These are phyloP conservation scores for Martes martes DNA, from an alignment of 2,113 vertebrate species.

Conservation along the genomic window DNA sequence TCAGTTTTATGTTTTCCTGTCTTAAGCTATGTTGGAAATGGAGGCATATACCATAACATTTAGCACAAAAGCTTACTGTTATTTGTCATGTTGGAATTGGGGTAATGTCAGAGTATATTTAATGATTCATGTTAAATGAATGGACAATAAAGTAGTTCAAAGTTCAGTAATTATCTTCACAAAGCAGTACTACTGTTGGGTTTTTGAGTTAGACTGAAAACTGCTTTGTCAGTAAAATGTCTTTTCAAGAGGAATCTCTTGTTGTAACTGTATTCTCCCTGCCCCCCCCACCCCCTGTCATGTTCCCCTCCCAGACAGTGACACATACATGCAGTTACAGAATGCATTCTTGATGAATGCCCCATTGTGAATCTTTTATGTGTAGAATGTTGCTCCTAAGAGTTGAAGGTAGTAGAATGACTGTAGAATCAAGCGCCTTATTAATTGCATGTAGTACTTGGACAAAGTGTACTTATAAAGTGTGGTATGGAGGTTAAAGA, in stretches of 20 bases:
- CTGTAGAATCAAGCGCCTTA: slow-evolving; percentile 24
- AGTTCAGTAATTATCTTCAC: slow-evolving; percentile 64
- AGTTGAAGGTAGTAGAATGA: background rate
- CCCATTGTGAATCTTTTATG: background rate
- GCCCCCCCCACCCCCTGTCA: background rate
- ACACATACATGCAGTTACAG: background rate
- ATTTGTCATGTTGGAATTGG: slow-evolving; percentile 49
- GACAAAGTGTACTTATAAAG: background rate
- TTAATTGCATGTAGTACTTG: slow-evolving; percentile 13
- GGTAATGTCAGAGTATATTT: slow-evolving; percentile 43
- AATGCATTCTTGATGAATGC: background rate
- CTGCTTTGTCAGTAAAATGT: slow-evolving; percentile 39
- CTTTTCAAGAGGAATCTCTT: slow-evolving; percentile 14
- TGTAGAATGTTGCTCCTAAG: background rate
- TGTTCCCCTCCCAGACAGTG: background rate
- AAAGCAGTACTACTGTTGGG: slow-evolving; percentile 44
- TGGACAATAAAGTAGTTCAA: slow-evolving; percentile 57
- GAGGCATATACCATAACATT: background rate
- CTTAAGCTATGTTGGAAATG: slow-evolving; percentile 31
- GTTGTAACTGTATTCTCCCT: background rate
- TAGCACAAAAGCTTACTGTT: slow-evolving; percentile 59
- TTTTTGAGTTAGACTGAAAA: slow-evolving; percentile 59
- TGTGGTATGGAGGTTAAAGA: background rate
- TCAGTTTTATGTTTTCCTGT: background rate
- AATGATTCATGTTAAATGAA: slow-evolving; percentile 69